Evolutionary conservation across 2,113 vertebrate species (phyloP).

Genomic region (Sialia sialis): DNA sequence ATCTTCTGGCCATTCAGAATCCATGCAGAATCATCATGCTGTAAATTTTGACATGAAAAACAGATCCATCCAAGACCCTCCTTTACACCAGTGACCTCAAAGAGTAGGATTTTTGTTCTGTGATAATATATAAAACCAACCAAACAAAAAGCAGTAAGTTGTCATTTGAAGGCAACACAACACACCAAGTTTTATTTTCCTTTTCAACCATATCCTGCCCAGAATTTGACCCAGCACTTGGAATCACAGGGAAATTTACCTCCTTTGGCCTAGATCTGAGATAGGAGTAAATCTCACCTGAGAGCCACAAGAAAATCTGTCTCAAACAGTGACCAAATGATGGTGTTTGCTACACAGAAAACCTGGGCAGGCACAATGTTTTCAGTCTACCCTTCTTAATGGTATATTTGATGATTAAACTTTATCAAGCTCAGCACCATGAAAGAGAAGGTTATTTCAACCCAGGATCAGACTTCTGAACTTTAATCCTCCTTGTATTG

Average conservation of each 20-base stretch:
- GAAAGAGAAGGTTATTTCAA: not conserved
- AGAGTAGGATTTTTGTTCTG: not conserved
- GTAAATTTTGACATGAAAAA: rapidly evolving
- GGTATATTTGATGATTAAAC: not conserved
- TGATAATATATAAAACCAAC: not conserved
- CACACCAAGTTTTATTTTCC: not conserved
- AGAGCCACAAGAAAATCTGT: not conserved
- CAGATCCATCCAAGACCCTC: not conserved
- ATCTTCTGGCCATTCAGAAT: not conserved
- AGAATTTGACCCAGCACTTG: not conserved
- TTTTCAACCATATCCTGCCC: not conserved
- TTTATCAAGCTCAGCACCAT: not conserved
- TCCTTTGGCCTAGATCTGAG: not conserved
- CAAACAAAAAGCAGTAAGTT: not conserved
- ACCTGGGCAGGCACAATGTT: not conserved
- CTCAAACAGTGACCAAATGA: not conserved
- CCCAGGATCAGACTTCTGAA: not conserved
- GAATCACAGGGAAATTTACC: not conserved
- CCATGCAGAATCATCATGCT: not conserved
- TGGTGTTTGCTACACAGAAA: not conserved
- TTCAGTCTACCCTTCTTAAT: not conserved
- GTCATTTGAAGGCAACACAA: not conserved
- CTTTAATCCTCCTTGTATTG: not conserved
- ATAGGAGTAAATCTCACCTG: not conserved
- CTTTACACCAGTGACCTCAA: not conserved